phyloP scores from a whole-genome alignment of 1,140 invertebrate species.

The Coelopa frigida region DNA sequence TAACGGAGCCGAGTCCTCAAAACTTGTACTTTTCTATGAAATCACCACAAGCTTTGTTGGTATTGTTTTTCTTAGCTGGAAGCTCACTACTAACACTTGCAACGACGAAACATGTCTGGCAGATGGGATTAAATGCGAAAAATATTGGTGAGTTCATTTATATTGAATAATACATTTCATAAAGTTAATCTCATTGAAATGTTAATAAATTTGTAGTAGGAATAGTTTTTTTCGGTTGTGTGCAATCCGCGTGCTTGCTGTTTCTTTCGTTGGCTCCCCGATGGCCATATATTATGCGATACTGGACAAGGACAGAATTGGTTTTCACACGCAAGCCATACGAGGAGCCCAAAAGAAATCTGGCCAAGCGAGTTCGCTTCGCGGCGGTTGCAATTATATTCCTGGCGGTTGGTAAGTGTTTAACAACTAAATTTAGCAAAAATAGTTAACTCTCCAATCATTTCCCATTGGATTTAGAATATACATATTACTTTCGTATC shows the following conservation, averaged over 20 bases:
- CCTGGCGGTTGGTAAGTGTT: constrained; percentile 21
- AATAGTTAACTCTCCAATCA: no score
- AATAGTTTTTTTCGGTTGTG: constrained; percentile 29
- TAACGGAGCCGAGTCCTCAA: constrained; percentile 22
- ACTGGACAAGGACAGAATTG: constrained; percentile 30
- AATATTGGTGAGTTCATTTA: constrained; percentile 26
- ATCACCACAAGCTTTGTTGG: constrained; percentile 23
- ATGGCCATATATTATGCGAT: constrained; percentile 30
- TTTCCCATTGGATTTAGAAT: no score
- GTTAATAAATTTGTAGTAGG: no score
- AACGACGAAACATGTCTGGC: constrained; percentile 22
- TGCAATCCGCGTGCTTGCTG: constrained; percentile 19
- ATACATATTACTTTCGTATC: no score
- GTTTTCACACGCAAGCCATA: constrained; percentile 29
- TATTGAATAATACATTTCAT: constrained; percentile 1
- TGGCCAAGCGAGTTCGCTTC: constrained; percentile 23
- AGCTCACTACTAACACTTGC: constrained; percentile 17
- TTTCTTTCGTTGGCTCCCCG: constrained; percentile 25
- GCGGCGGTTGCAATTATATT: constrained; percentile 26
- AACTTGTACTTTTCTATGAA: constrained; percentile 23
- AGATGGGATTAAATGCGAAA: constrained; percentile 32
- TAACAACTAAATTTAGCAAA: no score
- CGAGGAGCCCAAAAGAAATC: constrained; percentile 19
- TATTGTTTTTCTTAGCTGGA: constrained; percentile 21
- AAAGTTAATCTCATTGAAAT: background rate